Base-by-base conservation (phyloP, 2,113 vertebrate species). In the Gymnocephalus cernua region DNA sequence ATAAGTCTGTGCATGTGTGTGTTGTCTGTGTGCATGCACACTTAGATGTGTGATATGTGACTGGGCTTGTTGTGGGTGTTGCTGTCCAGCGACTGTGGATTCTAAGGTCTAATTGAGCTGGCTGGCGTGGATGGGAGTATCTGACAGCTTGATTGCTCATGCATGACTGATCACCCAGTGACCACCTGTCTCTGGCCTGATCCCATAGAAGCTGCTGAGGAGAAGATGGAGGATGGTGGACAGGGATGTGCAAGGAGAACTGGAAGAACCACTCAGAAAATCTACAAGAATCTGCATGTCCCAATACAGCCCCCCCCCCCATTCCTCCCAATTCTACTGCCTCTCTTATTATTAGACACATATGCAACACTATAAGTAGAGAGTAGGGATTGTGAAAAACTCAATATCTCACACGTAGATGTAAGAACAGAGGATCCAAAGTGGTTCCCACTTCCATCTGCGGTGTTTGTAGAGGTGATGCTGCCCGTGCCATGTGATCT, bases 101-200 rank as follows among this genome's bases (percentile, higher is more conserved):
- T 87, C 82, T 79, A 59, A 14, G 81, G 75, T 86, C 79, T 89
- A 88, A 93, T 93, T 94, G 86, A 82, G 77, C 80, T 61, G 58
- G 66, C 78, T 86, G 72, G 80, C 91, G 87, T 90, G 87, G 87
- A 90, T 65, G 72, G 75, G 81, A 89, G 87, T 91, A 95, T 94
- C 92, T 92, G 87, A 93, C 95, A 84, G 77, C 92, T 86, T 91
- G 89, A 84, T 89, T 86, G 84, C 91, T 82, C 90, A 92, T 93
- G 93, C 93, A 83, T 93, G 84, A 86, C 85, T 92, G 90, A 86
- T 83, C 82, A 91, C 87, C 92, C 88, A 89, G 83, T 88, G 86
- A 85, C 94, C 94, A 95, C 91, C 94, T 95, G 94, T 93, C 89
- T 87, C 82, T 75, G 57, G 65, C 81, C 74, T 62, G 45, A 63